A percentile compares a stretch with the other conserved stretches of the same genome.
phyloP scores from a whole-genome alignment of 2,888 invertebrate genomes.

The Trissoscelio sp. region DNA sequence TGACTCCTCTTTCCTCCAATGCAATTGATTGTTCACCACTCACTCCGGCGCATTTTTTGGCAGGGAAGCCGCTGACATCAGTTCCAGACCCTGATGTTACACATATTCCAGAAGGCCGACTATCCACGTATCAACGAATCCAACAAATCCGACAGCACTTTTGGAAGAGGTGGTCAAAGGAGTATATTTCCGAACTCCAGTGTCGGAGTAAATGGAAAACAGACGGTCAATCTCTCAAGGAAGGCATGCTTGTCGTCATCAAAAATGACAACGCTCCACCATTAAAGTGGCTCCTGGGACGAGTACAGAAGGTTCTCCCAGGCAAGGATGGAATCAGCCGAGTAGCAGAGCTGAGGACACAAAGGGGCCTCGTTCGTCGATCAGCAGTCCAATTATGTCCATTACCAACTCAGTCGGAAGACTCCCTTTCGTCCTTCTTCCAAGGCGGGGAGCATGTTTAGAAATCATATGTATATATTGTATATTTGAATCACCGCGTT shows the following conservation, averaged over 20 bases:
- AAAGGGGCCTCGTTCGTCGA: background rate
- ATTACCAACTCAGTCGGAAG: constrained; percentile 11
- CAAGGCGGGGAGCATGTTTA: constrained; percentile 25
- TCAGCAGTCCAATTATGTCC: constrained; percentile 6
- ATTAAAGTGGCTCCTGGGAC: constrained; percentile 9
- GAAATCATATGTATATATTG: too few species aligned
- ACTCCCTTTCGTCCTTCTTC: constrained; percentile 9
- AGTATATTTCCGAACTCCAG: constrained; percentile 72
- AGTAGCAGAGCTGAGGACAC: constrained; percentile 1
- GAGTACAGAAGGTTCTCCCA: background rate
- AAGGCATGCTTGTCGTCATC: background rate
- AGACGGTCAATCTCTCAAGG: background rate
- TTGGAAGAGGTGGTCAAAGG: constrained; percentile 70
- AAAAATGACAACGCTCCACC: constrained; percentile 10
- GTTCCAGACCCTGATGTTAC: constrained; percentile 54
- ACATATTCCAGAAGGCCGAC: constrained; percentile 17
- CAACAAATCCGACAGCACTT: constrained; percentile 68
- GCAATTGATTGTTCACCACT: constrained; percentile 36
- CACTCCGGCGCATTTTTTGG: constrained; percentile 77
- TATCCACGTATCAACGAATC: constrained; percentile 69
- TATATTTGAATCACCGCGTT: too few species aligned
- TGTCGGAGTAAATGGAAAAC: constrained; percentile 68
- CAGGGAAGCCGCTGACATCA: constrained; percentile 70
- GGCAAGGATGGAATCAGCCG: constrained; percentile 1
- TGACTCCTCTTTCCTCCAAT: constrained; percentile 9